Evolutionary conservation across 37 sponge, comb jelly and placozoan genomes (phyloP), one percentile per base, ranked within the genome.

Genomic region (Agelas oroides): DNA sequence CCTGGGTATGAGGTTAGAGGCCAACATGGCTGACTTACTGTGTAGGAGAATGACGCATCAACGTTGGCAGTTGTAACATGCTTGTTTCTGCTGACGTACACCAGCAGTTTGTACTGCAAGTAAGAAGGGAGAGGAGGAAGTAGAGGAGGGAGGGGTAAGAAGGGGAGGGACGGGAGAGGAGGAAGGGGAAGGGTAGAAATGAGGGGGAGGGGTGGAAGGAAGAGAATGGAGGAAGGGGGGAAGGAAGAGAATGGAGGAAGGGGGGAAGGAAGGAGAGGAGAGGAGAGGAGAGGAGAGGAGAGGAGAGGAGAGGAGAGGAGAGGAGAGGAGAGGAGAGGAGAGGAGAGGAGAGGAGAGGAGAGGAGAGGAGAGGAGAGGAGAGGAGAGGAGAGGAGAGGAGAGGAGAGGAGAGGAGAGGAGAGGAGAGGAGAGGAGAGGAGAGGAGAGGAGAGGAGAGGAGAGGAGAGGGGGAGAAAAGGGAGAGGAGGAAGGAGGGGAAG

Each of bases 61-160:
- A 97, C 86, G 59, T 77, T 86, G 30, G 88, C 93, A 11, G 91
- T 65, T 8, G 93, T 65, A 12, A 92, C 75, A 32, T 92, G 93
- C 70, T 92, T 78, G 56, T 89, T 81, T 69, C 89, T 84, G 3
- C 80, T 53, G 21, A 87, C 91, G 72, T 97, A 97, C 59, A 97
- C 64, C 23, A 97, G 76, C 37, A 97, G 72, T 74, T 95, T 92
- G 83, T 94, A 92, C 97, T 97, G 83, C 60, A 67, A 18, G 65
- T 33, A 46, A 37, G 40, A 17, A 53, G 8, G 20, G 37, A 72
- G 33, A 46, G 21, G 52, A 5, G 20, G 23, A 31, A 15, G 15
- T 3, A 46, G 46, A 46, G 46, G 46, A 46, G 46, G 8, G 53
- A 8, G 27, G 53, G 13, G 23, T 5, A 31, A 13, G 31, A 11